Evolutionary conservation across 2,113 vertebrate genomes (phyloP), one percentile per base, ranked within the genome.

Genomic region (Thymallus thymallus): DNA sequence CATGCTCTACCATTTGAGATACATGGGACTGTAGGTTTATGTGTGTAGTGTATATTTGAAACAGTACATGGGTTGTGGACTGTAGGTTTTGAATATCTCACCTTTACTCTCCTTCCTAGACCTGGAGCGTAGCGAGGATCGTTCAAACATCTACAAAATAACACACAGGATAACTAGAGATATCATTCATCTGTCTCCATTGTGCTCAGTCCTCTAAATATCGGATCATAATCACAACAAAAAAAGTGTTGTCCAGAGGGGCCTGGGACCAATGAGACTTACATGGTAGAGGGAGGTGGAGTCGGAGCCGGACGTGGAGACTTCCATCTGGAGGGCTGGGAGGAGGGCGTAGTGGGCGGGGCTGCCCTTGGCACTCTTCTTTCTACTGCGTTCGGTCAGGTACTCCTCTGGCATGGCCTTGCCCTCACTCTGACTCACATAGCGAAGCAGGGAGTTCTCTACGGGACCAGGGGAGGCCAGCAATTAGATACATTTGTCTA

Each of bases 61-160:
- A 41, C 18, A 46, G 35, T 20, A 35, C 1, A 9, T 66, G 13
- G 6, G 6, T 18, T 30, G 18, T 20, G 29, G 22, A 56, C 9
- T 35, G 22, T 24, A 5, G 30, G 7, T n/a, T 68, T 32, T 23
- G 7, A 6, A 58, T 68, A 7, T 23, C 78, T 92, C 92, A 98
- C 97, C 95, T 98, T 96, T 96, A 82, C 89, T 95, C 87, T 98
- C 98, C 92, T 98, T 99, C 93, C 98, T 98, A 84, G 96, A 98
- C 88, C 95, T 95, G 48, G 97, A 96, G 70, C 95, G 94, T 80
- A 98, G 90, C 23, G 97, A 98, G 3, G 96, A 96, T 68, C 96
- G 95, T 72, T 99, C 97, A 91, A 99, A 99, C 60, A 97, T 97
- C 97, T 98, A 88, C 90, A 82, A 82, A 83, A 72, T 45, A 29